Conservation (phyloP, 2,113 vertebrate genomes). For the Protomyctophum bolini region DNA sequence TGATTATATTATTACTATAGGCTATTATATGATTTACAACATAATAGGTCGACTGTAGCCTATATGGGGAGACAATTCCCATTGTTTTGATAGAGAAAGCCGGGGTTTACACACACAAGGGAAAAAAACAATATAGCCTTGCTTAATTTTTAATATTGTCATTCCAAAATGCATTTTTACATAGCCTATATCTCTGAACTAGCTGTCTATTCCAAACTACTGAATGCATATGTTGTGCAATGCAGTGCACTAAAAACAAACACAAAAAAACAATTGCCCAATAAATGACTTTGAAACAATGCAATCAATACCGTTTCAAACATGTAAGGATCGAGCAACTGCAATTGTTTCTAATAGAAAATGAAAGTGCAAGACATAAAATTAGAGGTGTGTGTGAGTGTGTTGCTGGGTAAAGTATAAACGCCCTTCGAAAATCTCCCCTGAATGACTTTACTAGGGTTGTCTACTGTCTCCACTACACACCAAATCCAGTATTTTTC, state of each 20-base stretch:
- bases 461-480: conserved; percentile 67
- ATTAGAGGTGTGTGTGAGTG: conserved; percentile 43
- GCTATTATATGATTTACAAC: too few species aligned
- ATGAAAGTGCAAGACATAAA: conserved; percentile 1
- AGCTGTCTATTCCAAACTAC: too few species aligned
- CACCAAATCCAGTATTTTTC: conserved; percentile 86
- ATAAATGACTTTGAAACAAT: not conserved
- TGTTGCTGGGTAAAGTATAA: conserved; percentile 72
- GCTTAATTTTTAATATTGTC: too few species aligned
- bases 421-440: conserved; percentile 64
- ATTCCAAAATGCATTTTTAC: too few species aligned
- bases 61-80: too few species aligned
- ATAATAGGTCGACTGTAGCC: too few species aligned
- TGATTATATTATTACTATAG: too few species aligned
- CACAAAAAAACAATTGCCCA: not conserved
- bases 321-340: not conserved
- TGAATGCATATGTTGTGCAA: not conserved
- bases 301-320: not conserved
- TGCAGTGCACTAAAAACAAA: not conserved
- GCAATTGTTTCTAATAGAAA: not conserved
- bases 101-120: too few species aligned
- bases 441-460: conserved; percentile 67
- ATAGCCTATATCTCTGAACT: too few species aligned
- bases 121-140: too few species aligned
- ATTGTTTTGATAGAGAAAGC: too few species aligned